Evolutionary conservation across 2,113 vertebrate species (phyloP).

Genomic region (Pangasianodon hypophthalmus): DNA sequence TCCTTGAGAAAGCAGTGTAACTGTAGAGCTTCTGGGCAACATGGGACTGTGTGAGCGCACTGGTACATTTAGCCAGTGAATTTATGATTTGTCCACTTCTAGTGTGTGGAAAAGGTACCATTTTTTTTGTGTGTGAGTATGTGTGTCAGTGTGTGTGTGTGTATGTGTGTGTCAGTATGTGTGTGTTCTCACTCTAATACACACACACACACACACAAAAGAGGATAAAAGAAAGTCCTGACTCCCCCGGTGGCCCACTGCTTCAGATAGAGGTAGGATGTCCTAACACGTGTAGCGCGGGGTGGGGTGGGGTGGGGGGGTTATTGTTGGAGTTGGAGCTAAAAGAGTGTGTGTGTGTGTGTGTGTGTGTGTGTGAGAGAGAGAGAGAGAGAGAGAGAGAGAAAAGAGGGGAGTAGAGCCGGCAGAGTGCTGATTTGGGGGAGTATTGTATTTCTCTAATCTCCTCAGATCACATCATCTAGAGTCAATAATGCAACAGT

Average conservation of each 20-base stretch:
- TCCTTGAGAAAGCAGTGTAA: background rate
- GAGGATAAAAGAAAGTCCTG: conserved; percentile 3
- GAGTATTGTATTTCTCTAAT: conserved; percentile 76
- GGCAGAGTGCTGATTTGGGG: conserved; percentile 66
- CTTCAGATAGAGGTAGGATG: conserved; percentile 17
- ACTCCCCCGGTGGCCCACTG: conserved; percentile 16
- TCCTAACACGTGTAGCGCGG: conserved; percentile 26
- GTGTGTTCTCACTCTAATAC: background rate
- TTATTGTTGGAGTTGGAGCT: conserved; percentile 7
- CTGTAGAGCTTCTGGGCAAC: background rate
- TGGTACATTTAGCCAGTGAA: background rate
- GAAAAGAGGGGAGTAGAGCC: conserved; percentile 60
- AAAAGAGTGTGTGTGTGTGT: conserved; percentile 19
- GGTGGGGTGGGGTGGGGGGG: background rate
- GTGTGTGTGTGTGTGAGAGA: conserved; percentile 43
- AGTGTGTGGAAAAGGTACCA: background rate
- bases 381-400: conserved; percentile 45
- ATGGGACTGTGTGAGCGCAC: background rate
- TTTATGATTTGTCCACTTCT: background rate
- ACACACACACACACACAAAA: conserved; percentile 4
- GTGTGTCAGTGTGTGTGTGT: conserved; percentile 10
- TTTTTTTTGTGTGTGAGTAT: background rate
- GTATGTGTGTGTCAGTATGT: background rate
- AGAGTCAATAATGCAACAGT: conserved; percentile 72
- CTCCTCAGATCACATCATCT: conserved; percentile 75